A percentile compares a stretch with the other conserved stretches of the same genome.
Conservation (phyloP, 1,140 invertebrate species). For the Ganaspis sp. region DNA sequence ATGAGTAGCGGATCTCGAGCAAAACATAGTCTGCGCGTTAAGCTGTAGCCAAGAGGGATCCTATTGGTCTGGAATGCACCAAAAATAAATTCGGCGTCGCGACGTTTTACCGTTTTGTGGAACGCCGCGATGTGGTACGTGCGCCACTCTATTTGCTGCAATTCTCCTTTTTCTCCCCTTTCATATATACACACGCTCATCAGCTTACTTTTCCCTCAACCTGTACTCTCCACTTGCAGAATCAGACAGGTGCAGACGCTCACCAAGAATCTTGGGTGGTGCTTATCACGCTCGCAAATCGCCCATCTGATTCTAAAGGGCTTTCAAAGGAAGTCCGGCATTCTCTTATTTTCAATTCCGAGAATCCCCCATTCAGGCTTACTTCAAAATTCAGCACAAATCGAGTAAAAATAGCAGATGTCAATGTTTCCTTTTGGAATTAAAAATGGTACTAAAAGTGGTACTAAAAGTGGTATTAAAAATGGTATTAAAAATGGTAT, state of each 20-base stretch:
- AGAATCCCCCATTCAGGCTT: no score
- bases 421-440: no score
- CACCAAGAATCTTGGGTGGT: slow-evolving; percentile 15
- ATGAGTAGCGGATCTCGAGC: slow-evolving; percentile 44
- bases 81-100: slow-evolving; percentile 62
- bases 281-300: slow-evolving; percentile 6
- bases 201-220: neutral
- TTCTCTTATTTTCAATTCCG: neutral
- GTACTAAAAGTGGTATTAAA: no score
- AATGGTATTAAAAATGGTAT: no score
- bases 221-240: neutral
- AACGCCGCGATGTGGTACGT: slow-evolving; percentile 12
- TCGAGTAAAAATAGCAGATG: no score
- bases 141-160: slow-evolving; percentile 9
- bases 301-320: neutral
- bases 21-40: slow-evolving; percentile 50
- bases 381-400: no score
- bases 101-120: slow-evolving; percentile 22
- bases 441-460: no score
- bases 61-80: slow-evolving; percentile 60
- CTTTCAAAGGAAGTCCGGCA: neutral
- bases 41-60: neutral
- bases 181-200: neutral
- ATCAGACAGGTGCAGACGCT: slow-evolving; percentile 20
- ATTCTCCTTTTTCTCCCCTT: neutral